These are phyloP conservation scores for Lophochroa leadbeateri DNA, from an alignment of 2,113 vertebrate species.

Conservation along the genomic window DNA sequence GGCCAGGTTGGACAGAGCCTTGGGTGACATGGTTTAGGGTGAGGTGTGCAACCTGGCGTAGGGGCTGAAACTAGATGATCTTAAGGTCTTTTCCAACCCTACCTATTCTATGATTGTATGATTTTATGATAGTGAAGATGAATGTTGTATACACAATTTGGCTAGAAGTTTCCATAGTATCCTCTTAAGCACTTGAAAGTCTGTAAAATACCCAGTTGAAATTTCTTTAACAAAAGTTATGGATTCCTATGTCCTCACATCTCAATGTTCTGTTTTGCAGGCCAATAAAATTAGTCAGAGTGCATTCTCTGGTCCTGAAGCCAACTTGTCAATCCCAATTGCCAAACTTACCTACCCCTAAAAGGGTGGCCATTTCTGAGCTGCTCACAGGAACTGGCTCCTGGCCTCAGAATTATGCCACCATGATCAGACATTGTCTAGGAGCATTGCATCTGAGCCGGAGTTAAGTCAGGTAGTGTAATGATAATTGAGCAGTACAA, in stretches of 20 bases:
- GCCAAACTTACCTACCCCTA: accelerated
- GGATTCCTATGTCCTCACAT: background rate
- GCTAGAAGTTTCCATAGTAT: background rate
- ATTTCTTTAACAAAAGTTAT: background rate
- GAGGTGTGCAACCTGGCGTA: too few species aligned
- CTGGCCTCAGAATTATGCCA: background rate
- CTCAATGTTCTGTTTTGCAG: background rate
- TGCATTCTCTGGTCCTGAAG: background rate
- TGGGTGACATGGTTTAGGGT: too few species aligned
- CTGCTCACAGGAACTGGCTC: background rate
- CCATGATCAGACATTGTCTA: background rate
- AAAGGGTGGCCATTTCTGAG: background rate
- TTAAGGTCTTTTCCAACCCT: background rate
- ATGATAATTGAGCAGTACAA: background rate
- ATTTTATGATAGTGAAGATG: background rate
- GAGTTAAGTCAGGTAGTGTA: background rate
- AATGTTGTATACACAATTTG: background rate
- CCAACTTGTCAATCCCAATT: accelerated
- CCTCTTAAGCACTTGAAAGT: background rate
- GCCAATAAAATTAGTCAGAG: background rate
- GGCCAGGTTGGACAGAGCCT: too few species aligned
- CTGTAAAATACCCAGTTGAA: background rate
- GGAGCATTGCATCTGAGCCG: background rate
- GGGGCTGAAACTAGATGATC: too few species aligned
- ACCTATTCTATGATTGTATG: background rate